Evolutionary conservation across 2,797 vertebrate species (phyloP), one percentile per base, ranked within the genome.

Genomic region (Danio kyathit): DNA sequence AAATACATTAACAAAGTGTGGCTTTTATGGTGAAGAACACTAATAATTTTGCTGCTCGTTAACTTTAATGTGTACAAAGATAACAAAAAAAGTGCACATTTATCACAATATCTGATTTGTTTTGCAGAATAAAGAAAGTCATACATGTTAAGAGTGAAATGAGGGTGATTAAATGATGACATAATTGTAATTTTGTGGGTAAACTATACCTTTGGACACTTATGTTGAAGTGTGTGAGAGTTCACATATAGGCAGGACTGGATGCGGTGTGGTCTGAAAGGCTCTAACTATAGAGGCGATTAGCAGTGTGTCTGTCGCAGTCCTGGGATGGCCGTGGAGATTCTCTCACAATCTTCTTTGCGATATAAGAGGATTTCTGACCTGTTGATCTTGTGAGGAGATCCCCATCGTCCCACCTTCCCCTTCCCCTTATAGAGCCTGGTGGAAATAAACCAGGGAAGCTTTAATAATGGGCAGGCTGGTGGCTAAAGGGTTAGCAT

Each of bases 301-400:
- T 85, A 89, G 80, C 52, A 16, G 59, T 44, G 72, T 73, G 74
- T 83, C 78, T 48, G 13, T 71, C 79, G 82, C 56, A 64, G 65
- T 63, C 41, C 77, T 63, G 74, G 66, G 51, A 43, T 56, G 63
- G 7, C 60, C 60, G 48, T 49, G 41, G 52, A 67, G 19, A 60
- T 59, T 70, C 51, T 76, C 54, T 67, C 17, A 19, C 63, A 78
- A 65, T 65, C 83, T 80, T 52, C 74, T 87, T 84, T 76, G 46
- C 60, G 54, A 74, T 57, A 16, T 83, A 84, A 85, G 86, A 86
- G 65, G 85, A 86, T 86, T 87, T 52, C 49, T 82, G 64, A 29
- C 56, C 57, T 67, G 21, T 49, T 84, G 71, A 70, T 81, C 82
- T 67, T 76, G 48, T 38, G 16, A 52, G 21, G 64, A 46, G 12